A percentile compares a stretch with the other conserved stretches of the same genome.
Evolutionary conservation across 2,797 vertebrate genomes (phyloP).

Genomic region (Scyliorhinus canicula): DNA sequence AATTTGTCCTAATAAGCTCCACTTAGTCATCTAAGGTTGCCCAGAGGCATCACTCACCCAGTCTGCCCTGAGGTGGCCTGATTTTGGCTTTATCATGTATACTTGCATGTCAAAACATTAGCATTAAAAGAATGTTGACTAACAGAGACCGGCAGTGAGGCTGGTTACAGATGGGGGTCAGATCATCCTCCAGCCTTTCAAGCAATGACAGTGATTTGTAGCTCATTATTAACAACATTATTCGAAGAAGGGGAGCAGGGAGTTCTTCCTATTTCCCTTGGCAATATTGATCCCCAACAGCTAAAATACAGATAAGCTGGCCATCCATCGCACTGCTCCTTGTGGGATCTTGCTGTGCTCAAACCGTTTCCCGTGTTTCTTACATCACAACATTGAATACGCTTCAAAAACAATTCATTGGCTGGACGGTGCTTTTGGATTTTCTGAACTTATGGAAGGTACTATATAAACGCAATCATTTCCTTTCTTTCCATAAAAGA

Average conservation of each 20-base stretch:
- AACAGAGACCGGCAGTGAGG: background rate
- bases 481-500: background rate
- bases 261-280: background rate
- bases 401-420: no score
- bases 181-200: background rate
- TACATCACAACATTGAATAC: no score
- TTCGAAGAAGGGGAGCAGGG: no score
- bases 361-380: no score
- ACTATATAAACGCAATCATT: background rate
- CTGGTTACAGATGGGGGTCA: background rate
- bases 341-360: no score
- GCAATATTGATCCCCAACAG: background rate
- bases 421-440: no score
- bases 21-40: background rate
- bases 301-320: background rate
- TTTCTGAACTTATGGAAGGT: no score
- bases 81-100: background rate
- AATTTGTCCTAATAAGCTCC: background rate
- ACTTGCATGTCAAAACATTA: background rate
- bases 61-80: background rate
- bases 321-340: no score
- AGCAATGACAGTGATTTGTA: no score
- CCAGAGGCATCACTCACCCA: background rate
- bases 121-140: background rate
- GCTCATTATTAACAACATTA: no score